phyloP scores from a whole-genome alignment of 2,888 invertebrate species.

The Hesperia comma region DNA sequence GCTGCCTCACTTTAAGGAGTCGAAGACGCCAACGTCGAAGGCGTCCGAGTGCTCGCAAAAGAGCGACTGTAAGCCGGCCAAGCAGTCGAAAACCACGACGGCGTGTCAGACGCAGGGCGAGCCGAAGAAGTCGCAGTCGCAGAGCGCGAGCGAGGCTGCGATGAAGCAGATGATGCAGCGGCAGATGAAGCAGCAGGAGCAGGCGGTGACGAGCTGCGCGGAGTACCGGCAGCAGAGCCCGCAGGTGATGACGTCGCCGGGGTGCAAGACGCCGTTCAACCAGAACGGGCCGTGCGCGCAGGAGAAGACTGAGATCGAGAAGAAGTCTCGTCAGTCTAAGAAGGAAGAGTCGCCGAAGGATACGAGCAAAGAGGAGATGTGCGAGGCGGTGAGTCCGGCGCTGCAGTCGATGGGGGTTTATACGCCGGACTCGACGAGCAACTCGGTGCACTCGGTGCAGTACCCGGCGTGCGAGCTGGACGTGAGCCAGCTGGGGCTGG shows the following conservation, averaged over 20 bases:
- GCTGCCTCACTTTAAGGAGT: constrained; percentile 75
- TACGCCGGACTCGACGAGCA: constrained; percentile 92
- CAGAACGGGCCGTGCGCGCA: constrained; percentile 70
- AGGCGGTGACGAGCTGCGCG: constrained; percentile 66
- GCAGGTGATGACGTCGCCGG: constrained; percentile 67
- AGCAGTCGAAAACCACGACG: constrained; percentile 75
- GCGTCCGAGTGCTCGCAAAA: constrained; percentile 72
- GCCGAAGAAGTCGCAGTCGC: constrained; percentile 62
- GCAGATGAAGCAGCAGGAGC: constrained; percentile 63
- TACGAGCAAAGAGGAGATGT: constrained; percentile 70
- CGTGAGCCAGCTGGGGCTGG: constrained; percentile 92
- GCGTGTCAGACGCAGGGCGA: constrained; percentile 79
- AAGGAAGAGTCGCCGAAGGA: constrained; percentile 76
- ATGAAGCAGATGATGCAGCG: constrained; percentile 78
- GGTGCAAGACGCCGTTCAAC: constrained; percentile 66
- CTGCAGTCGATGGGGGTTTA: constrained; percentile 93
- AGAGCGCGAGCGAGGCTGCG: constrained; percentile 59
- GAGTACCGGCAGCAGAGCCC: constrained; percentile 74
- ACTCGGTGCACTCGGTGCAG: constrained; percentile 91
- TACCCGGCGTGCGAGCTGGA: constrained; percentile 93
- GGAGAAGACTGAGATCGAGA: constrained; percentile 74
- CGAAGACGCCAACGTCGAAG: constrained; percentile 68
- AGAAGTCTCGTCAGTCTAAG: constrained; percentile 70
- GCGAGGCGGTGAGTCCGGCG: constrained; percentile 82
- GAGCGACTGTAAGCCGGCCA: constrained; percentile 71